A percentile compares a stretch with the other conserved stretches of the same genome.
These are phyloP conservation scores for Molossus alvarezi DNA, from an alignment of 2,797 vertebrate genomes.

Conservation along the genomic window DNA sequence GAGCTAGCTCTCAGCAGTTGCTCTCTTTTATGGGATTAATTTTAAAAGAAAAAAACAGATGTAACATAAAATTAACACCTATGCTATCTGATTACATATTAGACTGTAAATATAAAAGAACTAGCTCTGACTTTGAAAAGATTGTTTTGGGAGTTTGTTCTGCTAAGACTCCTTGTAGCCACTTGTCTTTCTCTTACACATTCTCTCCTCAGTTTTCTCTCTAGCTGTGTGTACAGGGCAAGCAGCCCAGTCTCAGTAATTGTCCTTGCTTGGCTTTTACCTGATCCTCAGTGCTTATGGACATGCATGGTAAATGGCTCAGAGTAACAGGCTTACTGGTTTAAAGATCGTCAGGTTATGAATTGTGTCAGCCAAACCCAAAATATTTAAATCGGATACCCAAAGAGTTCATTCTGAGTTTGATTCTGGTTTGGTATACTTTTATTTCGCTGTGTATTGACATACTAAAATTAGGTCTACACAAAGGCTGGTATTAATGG, in stretches of 20 bases:
- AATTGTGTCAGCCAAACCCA: conserved; percentile 40
- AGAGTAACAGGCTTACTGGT: background rate
- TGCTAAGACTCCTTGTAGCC: conserved; percentile 11
- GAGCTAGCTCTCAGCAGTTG: conserved; percentile 68
- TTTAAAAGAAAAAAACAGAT: conserved; percentile 66
- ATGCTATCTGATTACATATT: conserved; percentile 72
- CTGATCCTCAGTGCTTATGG: background rate
- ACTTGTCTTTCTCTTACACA: background rate
- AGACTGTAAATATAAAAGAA: conserved; percentile 53
- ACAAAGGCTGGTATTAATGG: background rate
- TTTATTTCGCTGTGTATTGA: background rate
- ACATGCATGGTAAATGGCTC: background rate
- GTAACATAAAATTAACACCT: conserved; percentile 69
- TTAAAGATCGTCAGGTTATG: conserved; percentile 54
- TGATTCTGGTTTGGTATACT: background rate
- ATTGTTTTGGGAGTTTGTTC: conserved; percentile 46
- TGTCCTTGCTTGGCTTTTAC: conserved; percentile 54
- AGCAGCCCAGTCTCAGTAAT: conserved; percentile 8
- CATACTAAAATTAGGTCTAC: conserved; percentile 31
- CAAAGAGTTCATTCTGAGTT: background rate
- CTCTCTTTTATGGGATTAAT: conserved; percentile 78
- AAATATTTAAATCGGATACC: conserved; percentile 25
- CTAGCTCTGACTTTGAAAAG: conserved; percentile 54
- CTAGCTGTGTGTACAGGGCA: background rate
- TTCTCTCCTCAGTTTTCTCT: conserved; percentile 31